Conservation (phyloP, 2,797 vertebrate species). For the Cryptoprocta ferox region DNA sequence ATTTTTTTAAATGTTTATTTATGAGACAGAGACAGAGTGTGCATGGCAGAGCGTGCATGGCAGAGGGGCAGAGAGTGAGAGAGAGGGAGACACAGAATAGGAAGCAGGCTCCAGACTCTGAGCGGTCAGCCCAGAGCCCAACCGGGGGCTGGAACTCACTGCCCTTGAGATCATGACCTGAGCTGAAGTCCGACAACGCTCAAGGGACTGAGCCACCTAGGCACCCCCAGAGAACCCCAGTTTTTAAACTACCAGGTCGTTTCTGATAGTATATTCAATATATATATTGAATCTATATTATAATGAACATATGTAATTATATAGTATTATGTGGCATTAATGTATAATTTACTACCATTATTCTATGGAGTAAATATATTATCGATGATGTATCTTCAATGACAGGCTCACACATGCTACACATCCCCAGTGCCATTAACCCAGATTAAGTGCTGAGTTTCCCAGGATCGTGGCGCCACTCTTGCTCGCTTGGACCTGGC, state of each 20-base stretch:
- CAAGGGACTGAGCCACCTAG: too few species aligned
- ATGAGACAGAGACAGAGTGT: too few species aligned
- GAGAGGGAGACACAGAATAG: too few species aligned
- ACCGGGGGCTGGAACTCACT: too few species aligned
- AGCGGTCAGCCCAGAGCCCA: too few species aligned
- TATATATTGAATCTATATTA: not conserved
- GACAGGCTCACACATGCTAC: not conserved
- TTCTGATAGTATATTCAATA: too few species aligned
- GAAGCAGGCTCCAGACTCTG: too few species aligned
- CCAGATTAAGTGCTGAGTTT: not conserved
- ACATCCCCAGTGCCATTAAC: not conserved
- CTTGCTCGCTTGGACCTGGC: not conserved
- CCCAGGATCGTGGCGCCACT: not conserved
- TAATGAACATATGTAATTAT: not conserved
- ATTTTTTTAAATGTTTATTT: too few species aligned
- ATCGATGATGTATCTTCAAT: not conserved
- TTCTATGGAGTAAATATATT: not conserved
- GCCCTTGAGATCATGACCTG: too few species aligned
- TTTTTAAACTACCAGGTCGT: not conserved
- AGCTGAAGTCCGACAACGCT: too few species aligned
- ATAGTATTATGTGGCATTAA: not conserved
- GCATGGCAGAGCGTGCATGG: too few species aligned
- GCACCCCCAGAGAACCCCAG: not conserved
- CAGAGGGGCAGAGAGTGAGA: too few species aligned
- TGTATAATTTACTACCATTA: not conserved